phyloP scores from a whole-genome alignment of 2,888 invertebrate genomes.

The Cremastinae sp. region DNA sequence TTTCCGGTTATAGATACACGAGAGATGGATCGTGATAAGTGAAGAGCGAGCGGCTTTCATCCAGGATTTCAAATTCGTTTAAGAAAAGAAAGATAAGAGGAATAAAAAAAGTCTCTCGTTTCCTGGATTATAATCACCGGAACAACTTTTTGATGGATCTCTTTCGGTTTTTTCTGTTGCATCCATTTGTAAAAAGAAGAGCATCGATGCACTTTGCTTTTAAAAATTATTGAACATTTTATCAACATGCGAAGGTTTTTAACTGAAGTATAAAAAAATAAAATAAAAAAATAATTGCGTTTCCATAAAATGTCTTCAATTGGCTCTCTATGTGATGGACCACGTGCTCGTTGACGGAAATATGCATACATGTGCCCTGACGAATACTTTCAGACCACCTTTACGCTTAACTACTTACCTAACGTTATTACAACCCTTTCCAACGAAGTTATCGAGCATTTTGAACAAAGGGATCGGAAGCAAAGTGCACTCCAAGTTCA shows the following conservation, averaged over 20 bases:
- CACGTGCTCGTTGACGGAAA: conserved; percentile 9
- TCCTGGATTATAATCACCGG: background rate
- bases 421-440: conserved; percentile 2
- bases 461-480: background rate
- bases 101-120: background rate
- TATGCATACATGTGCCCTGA: too few species aligned
- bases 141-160: background rate
- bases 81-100: background rate
- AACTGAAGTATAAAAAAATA: conserved; percentile 26
- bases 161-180: background rate
- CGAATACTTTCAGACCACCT: background rate
- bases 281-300: conserved; percentile 16
- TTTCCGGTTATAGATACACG: too few species aligned
- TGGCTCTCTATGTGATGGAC: background rate
- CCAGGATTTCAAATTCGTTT: too few species aligned
- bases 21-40: too few species aligned
- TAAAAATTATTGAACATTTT: conserved; percentile 17
- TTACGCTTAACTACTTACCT: conserved; percentile 1
- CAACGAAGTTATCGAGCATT: conserved; percentile 11
- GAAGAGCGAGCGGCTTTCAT: background rate
- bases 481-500: background rate
- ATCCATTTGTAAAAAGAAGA: background rate
- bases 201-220: conserved; percentile 24
- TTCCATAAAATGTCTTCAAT: background rate
- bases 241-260: conserved; percentile 37